Percentiles rank a stretch among this genome's conserved stretches.
phyloP scores from a whole-genome alignment of 2,113 vertebrate genomes.

The Laterallus jamaicensis region DNA sequence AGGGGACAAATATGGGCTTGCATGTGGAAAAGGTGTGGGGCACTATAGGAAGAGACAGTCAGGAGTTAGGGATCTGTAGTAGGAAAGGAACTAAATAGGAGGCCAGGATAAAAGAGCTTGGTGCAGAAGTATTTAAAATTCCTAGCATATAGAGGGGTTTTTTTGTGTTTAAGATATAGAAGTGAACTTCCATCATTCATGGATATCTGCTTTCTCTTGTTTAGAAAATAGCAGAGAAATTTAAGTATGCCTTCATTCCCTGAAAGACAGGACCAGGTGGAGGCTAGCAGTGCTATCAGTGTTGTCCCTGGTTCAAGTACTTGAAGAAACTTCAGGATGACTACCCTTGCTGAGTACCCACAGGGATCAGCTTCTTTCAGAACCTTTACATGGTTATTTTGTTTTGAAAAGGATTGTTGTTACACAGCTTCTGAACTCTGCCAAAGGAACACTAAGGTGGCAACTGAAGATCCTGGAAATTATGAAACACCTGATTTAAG shows the following conservation, averaged over 20 bases:
- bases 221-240: background rate
- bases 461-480: background rate
- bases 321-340: background rate
- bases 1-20: rapidly evolving
- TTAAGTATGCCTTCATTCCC: background rate
- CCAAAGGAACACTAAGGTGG: background rate
- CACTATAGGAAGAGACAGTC: background rate
- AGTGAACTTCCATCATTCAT: background rate
- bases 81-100: background rate
- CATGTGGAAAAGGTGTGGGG: background rate
- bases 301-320: background rate
- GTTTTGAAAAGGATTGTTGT: background rate
- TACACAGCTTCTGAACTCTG: background rate
- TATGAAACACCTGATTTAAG: background rate
- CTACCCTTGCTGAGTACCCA: background rate
- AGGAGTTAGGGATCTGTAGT: background rate
- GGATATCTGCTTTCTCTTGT: background rate
- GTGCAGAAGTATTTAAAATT: background rate
- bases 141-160: background rate
- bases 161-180: background rate
- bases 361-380: background rate
- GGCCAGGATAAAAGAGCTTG: background rate
- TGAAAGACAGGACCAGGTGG: background rate
- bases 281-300: background rate
- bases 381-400: background rate